Evolutionary conservation across 2,888 invertebrate species (phyloP).

Genomic region (Bhutanitis thaidina): DNA sequence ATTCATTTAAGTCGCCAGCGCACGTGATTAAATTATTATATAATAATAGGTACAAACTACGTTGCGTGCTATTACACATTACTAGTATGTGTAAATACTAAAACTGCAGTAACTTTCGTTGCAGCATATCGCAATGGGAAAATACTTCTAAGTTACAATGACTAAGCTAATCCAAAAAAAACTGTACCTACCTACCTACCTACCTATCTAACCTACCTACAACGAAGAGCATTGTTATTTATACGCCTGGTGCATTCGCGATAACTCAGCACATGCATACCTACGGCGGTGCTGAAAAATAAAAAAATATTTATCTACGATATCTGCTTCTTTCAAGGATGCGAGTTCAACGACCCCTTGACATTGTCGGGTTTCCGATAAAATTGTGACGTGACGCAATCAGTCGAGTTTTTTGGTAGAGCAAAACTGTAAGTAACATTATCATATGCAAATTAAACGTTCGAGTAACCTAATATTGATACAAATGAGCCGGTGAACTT

Average conservation of each 20-base stretch:
- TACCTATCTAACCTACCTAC: no score
- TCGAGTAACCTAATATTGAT: no score
- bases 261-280: conserved; percentile 17
- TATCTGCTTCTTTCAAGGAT: conserved; percentile 69
- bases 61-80: no score
- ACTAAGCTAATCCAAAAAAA: conserved; percentile 13
- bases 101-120: no score
- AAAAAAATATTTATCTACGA: conserved; percentile 47
- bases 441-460: background rate
- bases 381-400: conserved; percentile 33
- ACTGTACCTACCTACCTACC: background rate
- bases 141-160: background rate
- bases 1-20: no score
- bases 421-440: conserved; percentile 17
- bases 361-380: conserved; percentile 56
- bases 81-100: no score
- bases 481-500: no score
- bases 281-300: conserved; percentile 29
- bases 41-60: no score
- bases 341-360: conserved; percentile 64
- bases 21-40: no score
- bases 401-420: conserved; percentile 23
- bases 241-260: conserved; percentile 4
- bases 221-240: conserved; percentile 5
- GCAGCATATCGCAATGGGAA: no score